Conservation (phyloP, 2,113 vertebrate genomes). For the Menidia beryllina region DNA sequence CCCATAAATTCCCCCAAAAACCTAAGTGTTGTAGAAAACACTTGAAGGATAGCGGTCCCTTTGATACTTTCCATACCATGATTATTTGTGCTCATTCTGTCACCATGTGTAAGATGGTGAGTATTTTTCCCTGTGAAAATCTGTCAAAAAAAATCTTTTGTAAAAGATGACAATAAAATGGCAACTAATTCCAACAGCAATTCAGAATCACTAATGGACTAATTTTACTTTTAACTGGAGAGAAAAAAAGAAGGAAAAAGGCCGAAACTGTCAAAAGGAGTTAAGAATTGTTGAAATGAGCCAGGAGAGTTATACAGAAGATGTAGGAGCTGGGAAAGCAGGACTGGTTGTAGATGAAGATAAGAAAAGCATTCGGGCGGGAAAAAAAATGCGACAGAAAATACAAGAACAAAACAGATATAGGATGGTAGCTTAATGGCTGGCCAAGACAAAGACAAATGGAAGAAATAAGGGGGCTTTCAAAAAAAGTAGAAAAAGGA, state of each 20-base stretch:
- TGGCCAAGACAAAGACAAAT: slow-evolving; percentile 34
- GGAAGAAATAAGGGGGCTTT: slow-evolving; percentile 25
- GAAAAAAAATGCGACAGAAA: slow-evolving; percentile 39
- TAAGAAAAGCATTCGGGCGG: slow-evolving; percentile 40
- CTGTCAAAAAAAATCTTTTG: slow-evolving; percentile 54
- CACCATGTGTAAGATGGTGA: slow-evolving; percentile 44
- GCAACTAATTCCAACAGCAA: slow-evolving; percentile 41
- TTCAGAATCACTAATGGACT: slow-evolving; percentile 44
- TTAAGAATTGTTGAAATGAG: slow-evolving; percentile 5
- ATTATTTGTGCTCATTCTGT: slow-evolving; percentile 68
- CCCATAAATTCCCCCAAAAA: slow-evolving; percentile 40
- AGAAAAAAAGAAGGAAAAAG: slow-evolving; percentile 8
- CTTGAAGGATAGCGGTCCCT: slow-evolving; percentile 24
- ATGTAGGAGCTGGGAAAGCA: slow-evolving; percentile 20
- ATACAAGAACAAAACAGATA: slow-evolving; percentile 20
- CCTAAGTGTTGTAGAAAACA: slow-evolving; percentile 42
- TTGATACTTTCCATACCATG: slow-evolving; percentile 54
- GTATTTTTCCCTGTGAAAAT: slow-evolving; percentile 32
- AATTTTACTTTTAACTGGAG: slow-evolving; percentile 38
- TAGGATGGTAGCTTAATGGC: slow-evolving; percentile 11
- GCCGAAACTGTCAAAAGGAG: slow-evolving; percentile 15
- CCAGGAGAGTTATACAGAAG: slow-evolving; percentile 16
- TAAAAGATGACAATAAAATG: slow-evolving; percentile 58
- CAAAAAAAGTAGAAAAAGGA: slow-evolving; percentile 23
- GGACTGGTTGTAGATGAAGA: slow-evolving; percentile 40